Evolutionary conservation across 2,113 vertebrate species (phyloP).

Genomic region (Fulmarus glacialis): DNA sequence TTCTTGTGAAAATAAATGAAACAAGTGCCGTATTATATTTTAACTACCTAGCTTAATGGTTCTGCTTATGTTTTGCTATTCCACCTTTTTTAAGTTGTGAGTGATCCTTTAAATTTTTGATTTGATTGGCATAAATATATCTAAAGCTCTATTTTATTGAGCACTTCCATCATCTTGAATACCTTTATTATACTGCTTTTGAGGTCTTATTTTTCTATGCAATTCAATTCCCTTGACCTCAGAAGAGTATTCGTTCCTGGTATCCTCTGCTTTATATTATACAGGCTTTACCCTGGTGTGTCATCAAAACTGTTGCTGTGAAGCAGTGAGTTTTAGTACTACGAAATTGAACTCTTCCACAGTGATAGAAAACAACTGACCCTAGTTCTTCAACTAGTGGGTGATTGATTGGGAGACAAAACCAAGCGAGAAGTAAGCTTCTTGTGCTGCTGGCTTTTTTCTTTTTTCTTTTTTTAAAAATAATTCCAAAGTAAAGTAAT

Average conservation of each 20-base stretch:
- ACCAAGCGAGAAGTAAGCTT: neutral
- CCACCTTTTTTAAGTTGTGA: neutral
- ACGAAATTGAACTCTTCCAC: constrained; percentile 24
- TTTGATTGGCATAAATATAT: constrained; percentile 21
- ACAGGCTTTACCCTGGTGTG: constrained; percentile 25
- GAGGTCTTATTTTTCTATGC: constrained; percentile 53
- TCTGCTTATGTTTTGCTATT: neutral
- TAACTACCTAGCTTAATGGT: neutral
- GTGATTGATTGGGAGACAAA: neutral
- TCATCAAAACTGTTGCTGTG: constrained; percentile 30
- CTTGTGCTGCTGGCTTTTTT: neutral
- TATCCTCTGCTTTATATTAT: constrained; percentile 33
- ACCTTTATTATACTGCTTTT: constrained; percentile 32
- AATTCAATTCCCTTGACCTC: constrained; percentile 53
- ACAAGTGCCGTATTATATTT: neutral
- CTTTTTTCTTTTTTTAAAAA: neutral
- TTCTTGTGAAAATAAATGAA: neutral
- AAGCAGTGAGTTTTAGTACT: constrained; percentile 39
- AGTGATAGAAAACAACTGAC: constrained; percentile 12
- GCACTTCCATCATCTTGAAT: constrained; percentile 35
- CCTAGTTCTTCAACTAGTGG: neutral
- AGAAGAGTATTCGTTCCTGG: constrained; percentile 14
- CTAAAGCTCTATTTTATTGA: constrained; percentile 43
- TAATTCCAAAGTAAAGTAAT: neutral
- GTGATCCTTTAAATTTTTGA: neutral